Percentiles rank a stretch among this genome's conserved stretches.
Conservation (phyloP, 1,140 invertebrate genomes). For the Platorchestia sp. region DNA sequence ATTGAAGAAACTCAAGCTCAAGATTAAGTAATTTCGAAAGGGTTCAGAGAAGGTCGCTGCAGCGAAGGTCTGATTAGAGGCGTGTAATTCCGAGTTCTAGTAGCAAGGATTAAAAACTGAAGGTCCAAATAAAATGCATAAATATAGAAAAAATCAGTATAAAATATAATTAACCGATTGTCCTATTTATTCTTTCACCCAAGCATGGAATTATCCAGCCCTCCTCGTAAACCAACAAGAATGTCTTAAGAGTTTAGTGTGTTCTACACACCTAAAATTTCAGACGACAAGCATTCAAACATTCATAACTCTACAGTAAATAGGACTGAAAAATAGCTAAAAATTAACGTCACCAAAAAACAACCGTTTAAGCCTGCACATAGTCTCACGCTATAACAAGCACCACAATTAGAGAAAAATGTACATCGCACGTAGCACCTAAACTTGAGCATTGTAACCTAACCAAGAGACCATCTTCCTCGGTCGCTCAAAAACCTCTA, state of each 20-base stretch:
- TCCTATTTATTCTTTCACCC: not conserved
- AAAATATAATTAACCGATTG: not conserved
- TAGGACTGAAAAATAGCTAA: not conserved
- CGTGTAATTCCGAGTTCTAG: not conserved
- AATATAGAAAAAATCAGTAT: not conserved
- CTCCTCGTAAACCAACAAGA: not conserved
- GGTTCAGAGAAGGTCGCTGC: not conserved
- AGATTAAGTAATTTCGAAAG: not conserved
- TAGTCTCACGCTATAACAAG: not conserved
- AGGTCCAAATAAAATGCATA: not conserved
- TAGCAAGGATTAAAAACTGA: not conserved
- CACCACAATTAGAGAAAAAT: not conserved
- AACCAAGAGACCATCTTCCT: not conserved
- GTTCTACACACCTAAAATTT: not conserved
- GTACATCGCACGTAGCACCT: not conserved
- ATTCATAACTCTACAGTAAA: not conserved
- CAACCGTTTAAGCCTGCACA: not conserved
- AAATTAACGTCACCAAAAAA: not conserved
- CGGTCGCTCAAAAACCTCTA: not conserved
- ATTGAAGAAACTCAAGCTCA: not conserved
- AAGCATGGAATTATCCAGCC: not conserved
- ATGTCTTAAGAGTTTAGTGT: not conserved
- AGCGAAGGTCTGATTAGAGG: not conserved
- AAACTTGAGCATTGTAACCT: not conserved
- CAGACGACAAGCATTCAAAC: not conserved